phyloP scores from a whole-genome alignment of 2,888 invertebrate species.

The Suillia variegata region DNA sequence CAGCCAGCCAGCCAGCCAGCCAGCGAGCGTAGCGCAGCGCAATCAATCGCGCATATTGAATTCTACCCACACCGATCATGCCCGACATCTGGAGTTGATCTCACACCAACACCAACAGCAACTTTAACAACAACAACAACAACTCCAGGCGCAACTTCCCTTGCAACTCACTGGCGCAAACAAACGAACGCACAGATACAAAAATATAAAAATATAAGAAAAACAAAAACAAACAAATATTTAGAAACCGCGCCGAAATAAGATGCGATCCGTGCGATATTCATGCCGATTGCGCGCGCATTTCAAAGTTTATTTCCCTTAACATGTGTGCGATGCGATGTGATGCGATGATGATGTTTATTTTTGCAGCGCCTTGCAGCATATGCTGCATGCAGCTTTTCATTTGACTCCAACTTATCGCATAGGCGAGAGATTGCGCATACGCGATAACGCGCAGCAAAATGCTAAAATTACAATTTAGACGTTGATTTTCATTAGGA shows the following conservation, averaged over 20 bases:
- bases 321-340: not conserved
- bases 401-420: not conserved
- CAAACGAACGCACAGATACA: not conserved
- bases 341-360: not conserved
- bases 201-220: not conserved
- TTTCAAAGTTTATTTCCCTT: not conserved
- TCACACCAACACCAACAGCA: slow-evolving; percentile 1
- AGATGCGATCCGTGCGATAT: not conserved
- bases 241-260: no score
- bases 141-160: no score
- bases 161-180: not conserved
- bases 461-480: not conserved
- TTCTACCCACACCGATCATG: not conserved
- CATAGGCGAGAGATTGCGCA: not conserved
- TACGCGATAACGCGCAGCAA: not conserved
- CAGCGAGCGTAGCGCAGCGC: no score
- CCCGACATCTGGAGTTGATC: not conserved
- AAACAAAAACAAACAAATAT: no score
- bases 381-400: no score
- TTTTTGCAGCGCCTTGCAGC: not conserved
- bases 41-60: slow-evolving; percentile 7
- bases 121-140: no score
- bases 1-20: no score
- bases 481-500: slow-evolving; percentile 2
- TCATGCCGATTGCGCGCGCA: not conserved